Conservation (phyloP, 37 sponge, comb jelly and placozoan species). For the Bolinopsis microptera region DNA sequence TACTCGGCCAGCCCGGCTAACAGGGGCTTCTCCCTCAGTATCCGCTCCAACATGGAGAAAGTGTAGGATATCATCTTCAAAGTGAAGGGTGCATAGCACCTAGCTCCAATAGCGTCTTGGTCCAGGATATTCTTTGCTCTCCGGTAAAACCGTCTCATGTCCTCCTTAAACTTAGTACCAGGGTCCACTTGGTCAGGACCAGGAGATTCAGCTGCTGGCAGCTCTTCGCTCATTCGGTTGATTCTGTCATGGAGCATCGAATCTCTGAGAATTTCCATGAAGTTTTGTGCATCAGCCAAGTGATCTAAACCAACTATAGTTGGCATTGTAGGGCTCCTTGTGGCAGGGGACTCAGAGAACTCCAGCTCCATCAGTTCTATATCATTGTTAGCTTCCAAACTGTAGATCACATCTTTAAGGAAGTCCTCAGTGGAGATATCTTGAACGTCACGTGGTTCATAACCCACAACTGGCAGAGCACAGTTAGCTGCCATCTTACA, state of each 20-base stretch:
- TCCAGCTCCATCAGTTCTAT: slow-evolving; percentile 45
- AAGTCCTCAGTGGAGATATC: slow-evolving; percentile 40
- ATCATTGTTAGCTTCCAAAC: slow-evolving; percentile 36
- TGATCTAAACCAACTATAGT: not conserved
- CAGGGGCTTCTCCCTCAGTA: slow-evolving; percentile 41
- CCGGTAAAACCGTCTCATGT: slow-evolving; percentile 30
- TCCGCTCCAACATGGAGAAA: slow-evolving; percentile 30
- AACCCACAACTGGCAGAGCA: slow-evolving; percentile 39
- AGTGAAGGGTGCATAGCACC: slow-evolving; percentile 41
- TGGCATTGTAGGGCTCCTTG: not conserved
- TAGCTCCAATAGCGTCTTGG: slow-evolving; percentile 15
- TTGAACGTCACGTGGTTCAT: not conserved
- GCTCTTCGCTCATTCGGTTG: not conserved
- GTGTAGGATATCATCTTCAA: slow-evolving; percentile 62
- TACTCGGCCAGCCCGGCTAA: slow-evolving; percentile 32
- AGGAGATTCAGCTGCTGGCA: not conserved
- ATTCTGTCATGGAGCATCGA: not conserved
- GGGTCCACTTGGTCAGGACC: not conserved
- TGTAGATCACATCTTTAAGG: slow-evolving; percentile 5
- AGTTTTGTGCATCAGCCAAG: not conserved
- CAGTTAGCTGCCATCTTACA: slow-evolving; percentile 61
- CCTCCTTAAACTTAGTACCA: slow-evolving; percentile 18
- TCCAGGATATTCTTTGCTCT: slow-evolving; percentile 36
- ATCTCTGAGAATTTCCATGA: slow-evolving; percentile 29
- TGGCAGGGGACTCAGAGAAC: slow-evolving; percentile 15